These are phyloP conservation scores for Oligia fasciuncula DNA, from an alignment of 2,888 invertebrate species.

Conservation along the genomic window DNA sequence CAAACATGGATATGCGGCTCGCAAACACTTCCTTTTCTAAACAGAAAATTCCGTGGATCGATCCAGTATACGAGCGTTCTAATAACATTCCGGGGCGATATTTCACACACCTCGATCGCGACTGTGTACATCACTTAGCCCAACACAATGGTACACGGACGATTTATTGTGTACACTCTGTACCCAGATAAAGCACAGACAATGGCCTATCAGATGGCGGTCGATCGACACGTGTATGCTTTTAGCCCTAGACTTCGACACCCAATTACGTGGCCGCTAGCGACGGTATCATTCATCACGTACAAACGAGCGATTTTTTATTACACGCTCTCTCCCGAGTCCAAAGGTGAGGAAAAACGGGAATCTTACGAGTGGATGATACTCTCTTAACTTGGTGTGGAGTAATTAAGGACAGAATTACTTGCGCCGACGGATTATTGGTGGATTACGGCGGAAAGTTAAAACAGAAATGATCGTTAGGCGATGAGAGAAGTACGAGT, in stretches of 20 bases:
- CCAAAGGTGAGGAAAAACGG: slow-evolving; percentile 72
- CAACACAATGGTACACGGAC: slow-evolving; percentile 83
- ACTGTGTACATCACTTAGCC: slow-evolving; percentile 75
- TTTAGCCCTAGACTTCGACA: slow-evolving; percentile 87
- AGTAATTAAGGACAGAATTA: slow-evolving; percentile 78
- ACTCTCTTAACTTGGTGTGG: slow-evolving; percentile 70
- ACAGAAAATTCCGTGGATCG: slow-evolving; percentile 80
- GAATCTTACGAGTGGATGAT: slow-evolving; percentile 74
- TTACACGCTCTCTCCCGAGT: slow-evolving; percentile 63
- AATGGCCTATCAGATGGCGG: slow-evolving; percentile 85
- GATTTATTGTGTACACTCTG: slow-evolving; percentile 86
- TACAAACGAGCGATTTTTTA: slow-evolving; percentile 85
- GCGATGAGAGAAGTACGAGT: slow-evolving; percentile 33
- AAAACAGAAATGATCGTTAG: slow-evolving; percentile 61
- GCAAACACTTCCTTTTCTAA: slow-evolving; percentile 76
- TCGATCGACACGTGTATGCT: slow-evolving; percentile 88
- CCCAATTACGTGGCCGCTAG: slow-evolving; percentile 85
- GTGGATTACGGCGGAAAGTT: slow-evolving; percentile 69
- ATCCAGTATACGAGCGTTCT: slow-evolving; percentile 82
- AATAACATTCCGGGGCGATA: slow-evolving; percentile 86
- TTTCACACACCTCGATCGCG: slow-evolving; percentile 79
- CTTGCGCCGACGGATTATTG: slow-evolving; percentile 70
- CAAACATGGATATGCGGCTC: slow-evolving; percentile 73
- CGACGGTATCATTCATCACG: slow-evolving; percentile 84
- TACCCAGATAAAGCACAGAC: slow-evolving; percentile 85